A percentile compares a stretch with the other conserved stretches of the same genome.
phyloP scores from a whole-genome alignment of 2,113 vertebrate species.

The Mustelus asterias region DNA sequence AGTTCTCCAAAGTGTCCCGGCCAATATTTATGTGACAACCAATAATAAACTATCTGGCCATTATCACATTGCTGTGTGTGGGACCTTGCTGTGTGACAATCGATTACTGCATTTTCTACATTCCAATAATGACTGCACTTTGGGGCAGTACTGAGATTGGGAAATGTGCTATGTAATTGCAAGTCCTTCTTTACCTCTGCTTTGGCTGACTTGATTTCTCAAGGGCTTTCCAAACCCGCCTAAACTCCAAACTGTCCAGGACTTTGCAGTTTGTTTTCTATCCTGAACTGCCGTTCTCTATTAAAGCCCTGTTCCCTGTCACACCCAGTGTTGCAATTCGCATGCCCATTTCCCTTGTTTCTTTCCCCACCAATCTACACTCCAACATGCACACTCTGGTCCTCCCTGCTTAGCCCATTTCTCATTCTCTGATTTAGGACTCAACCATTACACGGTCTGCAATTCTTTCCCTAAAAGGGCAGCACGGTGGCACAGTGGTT shows the following conservation, averaged over 20 bases:
- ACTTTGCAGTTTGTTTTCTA: background rate
- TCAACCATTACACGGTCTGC: background rate
- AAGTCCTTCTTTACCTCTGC: background rate
- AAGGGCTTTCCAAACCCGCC: background rate
- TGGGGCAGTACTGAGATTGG: background rate
- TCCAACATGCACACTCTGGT: background rate
- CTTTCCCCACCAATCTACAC: background rate
- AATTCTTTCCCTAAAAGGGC: background rate
- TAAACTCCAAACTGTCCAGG: background rate
- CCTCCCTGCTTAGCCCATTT: background rate
- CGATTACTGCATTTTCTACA: background rate
- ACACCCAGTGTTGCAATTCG: background rate
- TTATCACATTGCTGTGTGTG: background rate
- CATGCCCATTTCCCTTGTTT: background rate
- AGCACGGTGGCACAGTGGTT: no score
- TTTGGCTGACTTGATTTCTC: background rate
- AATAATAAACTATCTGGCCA: background rate
- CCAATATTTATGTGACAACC: background rate
- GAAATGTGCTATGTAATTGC: background rate
- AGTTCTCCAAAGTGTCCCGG: background rate
- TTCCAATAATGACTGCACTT: background rate
- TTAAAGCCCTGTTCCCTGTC: background rate
- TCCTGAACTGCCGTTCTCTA: background rate
- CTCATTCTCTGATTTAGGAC: background rate
- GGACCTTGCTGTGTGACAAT: background rate